Conservation (phyloP, 2,888 invertebrate genomes). For the Nomada goodeniana region DNA sequence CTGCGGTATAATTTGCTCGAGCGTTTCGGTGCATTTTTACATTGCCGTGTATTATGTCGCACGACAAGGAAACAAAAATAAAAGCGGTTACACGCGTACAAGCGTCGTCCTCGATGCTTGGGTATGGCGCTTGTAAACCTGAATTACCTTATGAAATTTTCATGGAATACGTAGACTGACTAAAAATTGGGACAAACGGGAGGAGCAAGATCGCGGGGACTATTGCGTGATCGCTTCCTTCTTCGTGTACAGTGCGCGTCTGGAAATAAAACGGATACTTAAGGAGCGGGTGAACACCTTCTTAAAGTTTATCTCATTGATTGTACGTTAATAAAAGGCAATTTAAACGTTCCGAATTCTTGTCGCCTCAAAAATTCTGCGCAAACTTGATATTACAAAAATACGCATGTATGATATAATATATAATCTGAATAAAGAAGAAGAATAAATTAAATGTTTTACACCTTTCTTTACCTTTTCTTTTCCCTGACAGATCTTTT, state of each 20-base stretch:
- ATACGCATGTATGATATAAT: too few species aligned
- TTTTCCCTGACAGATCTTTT: too few species aligned
- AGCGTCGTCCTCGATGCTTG: background rate
- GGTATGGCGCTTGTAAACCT: background rate
- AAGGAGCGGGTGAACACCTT: too few species aligned
- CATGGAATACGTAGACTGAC: constrained; percentile 13
- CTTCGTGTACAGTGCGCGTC: background rate
- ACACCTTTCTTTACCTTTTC: too few species aligned
- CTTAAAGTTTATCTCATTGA: too few species aligned
- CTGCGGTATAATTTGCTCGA: constrained; percentile 52
- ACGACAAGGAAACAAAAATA: background rate
- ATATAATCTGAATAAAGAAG: too few species aligned
- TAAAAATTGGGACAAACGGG: constrained; percentile 4
- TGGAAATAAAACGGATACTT: too few species aligned
- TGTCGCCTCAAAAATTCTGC: too few species aligned
- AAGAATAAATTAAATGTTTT: too few species aligned
- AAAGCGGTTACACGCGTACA: background rate
- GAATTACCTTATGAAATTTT: constrained; percentile 39
- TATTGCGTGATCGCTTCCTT: background rate
- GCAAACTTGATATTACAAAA: too few species aligned
- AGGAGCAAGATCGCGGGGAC: background rate
- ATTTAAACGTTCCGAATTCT: too few species aligned
- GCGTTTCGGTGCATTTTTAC: constrained; percentile 29
- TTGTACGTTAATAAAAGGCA: too few species aligned
- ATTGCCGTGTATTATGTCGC: constrained; percentile 11